Base-by-base conservation (phyloP, 64 coral and sea anemone genomes). In the Cladopsammia gracilis region DNA sequence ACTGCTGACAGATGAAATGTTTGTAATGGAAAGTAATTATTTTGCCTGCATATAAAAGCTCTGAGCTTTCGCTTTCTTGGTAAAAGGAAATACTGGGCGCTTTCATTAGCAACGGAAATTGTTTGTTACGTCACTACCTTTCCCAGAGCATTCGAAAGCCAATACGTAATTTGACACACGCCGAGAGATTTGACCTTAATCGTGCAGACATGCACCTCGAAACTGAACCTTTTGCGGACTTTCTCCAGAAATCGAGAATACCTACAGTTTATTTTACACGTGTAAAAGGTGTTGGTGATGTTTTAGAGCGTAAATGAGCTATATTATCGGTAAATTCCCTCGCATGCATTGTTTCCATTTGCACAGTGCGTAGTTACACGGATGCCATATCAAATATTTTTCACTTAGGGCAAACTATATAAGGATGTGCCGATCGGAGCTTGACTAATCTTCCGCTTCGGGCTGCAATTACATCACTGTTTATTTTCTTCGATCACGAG, bases 141-240 rank as follows among this genome's bases (percentile, higher is more conserved):
- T 45, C 80, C 80, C 80, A 84, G 80, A 48, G 62, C 45, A 84
- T 84, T 84, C 80, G 80, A 84, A 84, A 84, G 80, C 80, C 60
- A 84, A 84, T 84, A 84, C 62, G 62, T 68, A 68, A 66, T 67
- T 12, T 68, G 80, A 84, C 80, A 64, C 80, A 66, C 46, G 62
- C 80, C 42, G 19, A 84, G 80, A 10, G 62, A 34, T 84, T 68
- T 84, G 80, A 84, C 80, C 80, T 62, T 50, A 12, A 56, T 56
- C 44, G 62, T 48, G 80, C 80, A 67, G 80, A 62, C 61, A 84
- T 84, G 80, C 44, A 66, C n/a, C 62, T 25, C 2, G 46, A 62
- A 42, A 80, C 4, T 13, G 10, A 47, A 0, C 11, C 20, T 50
- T 67, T 6, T 48, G 8, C 4, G 4, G 7, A 59, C 34, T 50